Base-by-base conservation (phyloP, 2,888 invertebrate genomes). In the Agrotis segetum region DNA sequence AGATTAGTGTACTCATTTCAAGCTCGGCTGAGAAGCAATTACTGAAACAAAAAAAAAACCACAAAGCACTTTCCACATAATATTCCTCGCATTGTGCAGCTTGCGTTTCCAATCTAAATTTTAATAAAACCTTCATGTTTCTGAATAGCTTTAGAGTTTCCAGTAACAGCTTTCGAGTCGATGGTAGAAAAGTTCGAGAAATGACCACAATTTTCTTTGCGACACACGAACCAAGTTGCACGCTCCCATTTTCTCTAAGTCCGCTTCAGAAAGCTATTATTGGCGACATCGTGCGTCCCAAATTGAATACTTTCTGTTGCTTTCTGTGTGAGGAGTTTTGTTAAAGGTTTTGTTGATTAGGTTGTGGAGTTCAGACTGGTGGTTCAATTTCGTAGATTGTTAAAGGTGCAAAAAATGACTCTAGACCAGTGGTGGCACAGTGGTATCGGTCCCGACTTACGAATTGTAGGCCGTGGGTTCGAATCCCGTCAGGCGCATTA, bases 231-330 rank as follows among this genome's bases (percentile, higher is more conserved):
- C 65, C 40, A 78, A 77, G 71, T 81, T 85, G 68, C 72, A 71
- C 67, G 55, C 55, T 73, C 46, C 67, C 67, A 78, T 84, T 83
- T 76, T 59, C 50, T 47, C 59, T 73, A 62, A 81, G 72, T 70
- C 21, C 58, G 62, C 61, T 74, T 80, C 75, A 65, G 71, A 84
- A 85, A 84, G 55, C 84, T 79, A 85, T 85, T 85, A 85, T 84
- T 82, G 75, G 75, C 73, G 63, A 73, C 81, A 74, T 65, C 65
- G 80, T 75, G 77, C 63, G 69, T 77, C 68, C 70, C 50, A 71
- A 77, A 84, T 84, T 82, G 80, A 85, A 85, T 81, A 64, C 75
- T 85, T 40, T 72, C 53, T 63, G 56, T 73, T 63, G 58, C 67
- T 72, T 64, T 44, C 53, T 49, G 67, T 29, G 29, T 69, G 68